Percentiles rank a stretch among this genome's conserved stretches.
Evolutionary conservation across 2,888 invertebrate genomes (phyloP).

Genomic region (Bombylius discolor): DNA sequence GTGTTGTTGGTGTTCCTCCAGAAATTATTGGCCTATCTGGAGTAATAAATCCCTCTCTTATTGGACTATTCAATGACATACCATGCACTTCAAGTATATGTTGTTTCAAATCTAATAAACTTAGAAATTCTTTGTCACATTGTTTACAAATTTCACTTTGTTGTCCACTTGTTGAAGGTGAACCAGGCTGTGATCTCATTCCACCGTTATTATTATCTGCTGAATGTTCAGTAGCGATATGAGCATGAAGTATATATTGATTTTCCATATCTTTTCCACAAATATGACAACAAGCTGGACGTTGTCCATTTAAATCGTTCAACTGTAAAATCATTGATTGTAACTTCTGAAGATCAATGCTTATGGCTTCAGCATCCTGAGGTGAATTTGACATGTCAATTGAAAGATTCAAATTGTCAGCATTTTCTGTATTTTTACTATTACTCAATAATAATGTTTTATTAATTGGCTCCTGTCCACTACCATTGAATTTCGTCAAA

Average conservation of each 20-base stretch:
- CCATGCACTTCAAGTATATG: constrained; percentile 57
- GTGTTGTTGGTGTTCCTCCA: constrained; percentile 16
- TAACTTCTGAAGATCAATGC: constrained; percentile 74
- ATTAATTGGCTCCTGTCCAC: background rate
- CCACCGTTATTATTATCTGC: constrained; percentile 15
- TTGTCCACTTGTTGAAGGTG: constrained; percentile 14
- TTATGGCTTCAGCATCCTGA: constrained; percentile 47
- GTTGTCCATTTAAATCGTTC: constrained; percentile 60
- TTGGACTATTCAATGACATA: constrained; percentile 32
- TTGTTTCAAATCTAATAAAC: constrained; percentile 53
- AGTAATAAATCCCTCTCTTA: constrained; percentile 37
- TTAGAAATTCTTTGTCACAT: constrained; percentile 44
- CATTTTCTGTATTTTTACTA: background rate
- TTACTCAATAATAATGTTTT: background rate
- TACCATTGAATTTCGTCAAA: background rate
- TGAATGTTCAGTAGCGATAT: constrained; percentile 33
- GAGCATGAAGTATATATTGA: constrained; percentile 49
- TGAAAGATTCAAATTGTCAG: constrained; percentile 4
- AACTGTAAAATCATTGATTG: constrained; percentile 84
- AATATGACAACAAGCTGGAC: constrained; percentile 46
- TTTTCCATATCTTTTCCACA: constrained; percentile 62
- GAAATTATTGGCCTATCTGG: constrained; percentile 36
- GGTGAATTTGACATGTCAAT: background rate
- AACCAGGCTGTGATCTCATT: constrained; percentile 10
- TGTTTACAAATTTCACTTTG: constrained; percentile 27